A percentile compares a stretch with the other conserved stretches of the same genome.
Evolutionary conservation across 2,797 vertebrate species (phyloP).

Genomic region (Thalassophryne amazonica): DNA sequence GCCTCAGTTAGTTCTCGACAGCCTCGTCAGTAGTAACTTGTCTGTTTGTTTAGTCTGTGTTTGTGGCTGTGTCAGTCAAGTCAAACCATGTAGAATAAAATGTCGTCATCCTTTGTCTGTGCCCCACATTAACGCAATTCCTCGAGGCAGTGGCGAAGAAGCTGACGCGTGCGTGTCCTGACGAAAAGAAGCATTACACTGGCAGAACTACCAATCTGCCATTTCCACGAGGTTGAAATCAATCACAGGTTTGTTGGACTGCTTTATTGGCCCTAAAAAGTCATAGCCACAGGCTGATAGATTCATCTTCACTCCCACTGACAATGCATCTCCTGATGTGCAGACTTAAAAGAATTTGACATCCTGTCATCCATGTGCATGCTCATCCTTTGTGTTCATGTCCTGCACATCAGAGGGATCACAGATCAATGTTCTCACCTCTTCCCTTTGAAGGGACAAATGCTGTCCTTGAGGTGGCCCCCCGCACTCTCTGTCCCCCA

Average conservation of each 20-base stretch:
- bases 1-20: constrained; percentile 2
- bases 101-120: constrained; percentile 21
- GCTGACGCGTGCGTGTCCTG: not conserved
- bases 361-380: constrained; percentile 57
- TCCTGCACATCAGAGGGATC: constrained; percentile 58
- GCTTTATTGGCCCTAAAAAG: constrained; percentile 56
- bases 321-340: constrained; percentile 44
- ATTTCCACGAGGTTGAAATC: constrained; percentile 45
- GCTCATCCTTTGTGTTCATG: constrained; percentile 50
- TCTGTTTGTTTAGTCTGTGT: constrained; percentile 14
- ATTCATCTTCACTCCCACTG: constrained; percentile 49
- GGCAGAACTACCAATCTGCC: constrained; percentile 19
- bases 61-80: constrained; percentile 32
- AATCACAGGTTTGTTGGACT: constrained; percentile 55
- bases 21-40: constrained; percentile 16
- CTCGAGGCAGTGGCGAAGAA: constrained; percentile 11
- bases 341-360: constrained; percentile 64
- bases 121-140: constrained; percentile 31
- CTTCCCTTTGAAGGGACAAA: constrained; percentile 60
- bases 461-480: constrained; percentile 16
- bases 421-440: constrained; percentile 56
- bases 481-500: constrained; percentile 20
- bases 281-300: constrained; percentile 51
- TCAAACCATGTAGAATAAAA: constrained; percentile 22
- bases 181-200: constrained; percentile 2